Conservation (phyloP, 2,797 vertebrate species). For the Ispidina picta region DNA sequence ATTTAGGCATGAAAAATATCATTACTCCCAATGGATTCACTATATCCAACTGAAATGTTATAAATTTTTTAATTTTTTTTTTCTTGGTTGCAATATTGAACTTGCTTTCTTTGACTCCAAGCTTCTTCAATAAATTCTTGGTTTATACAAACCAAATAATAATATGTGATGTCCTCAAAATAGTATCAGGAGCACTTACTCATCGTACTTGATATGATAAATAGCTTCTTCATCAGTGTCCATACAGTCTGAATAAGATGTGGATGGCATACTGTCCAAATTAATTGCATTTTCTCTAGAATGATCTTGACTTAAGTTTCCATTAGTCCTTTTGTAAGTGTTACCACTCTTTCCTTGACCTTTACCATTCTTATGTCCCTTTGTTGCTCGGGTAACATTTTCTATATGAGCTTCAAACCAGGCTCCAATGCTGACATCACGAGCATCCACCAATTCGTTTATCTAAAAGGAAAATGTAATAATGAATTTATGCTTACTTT, state of each 20-base stretch:
- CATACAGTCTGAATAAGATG: slow-evolving; percentile 89
- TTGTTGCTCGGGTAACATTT: slow-evolving; percentile 87
- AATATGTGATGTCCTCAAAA: slow-evolving; percentile 72
- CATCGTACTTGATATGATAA: slow-evolving; percentile 99
- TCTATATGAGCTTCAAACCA: slow-evolving; percentile 97
- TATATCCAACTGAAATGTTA: slow-evolving; percentile 12
- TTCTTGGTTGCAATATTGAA: slow-evolving; percentile 58
- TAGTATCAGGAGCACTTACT: slow-evolving; percentile 89
- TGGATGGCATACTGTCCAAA: slow-evolving; percentile 89
- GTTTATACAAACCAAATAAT: slow-evolving; percentile 64
- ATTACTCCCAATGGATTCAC: not conserved
- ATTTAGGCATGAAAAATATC: not conserved
- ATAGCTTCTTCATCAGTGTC: slow-evolving; percentile 86
- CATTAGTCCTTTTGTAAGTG: slow-evolving; percentile 92
- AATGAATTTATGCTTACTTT: slow-evolving; percentile 29
- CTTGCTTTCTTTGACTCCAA: slow-evolving; percentile 46
- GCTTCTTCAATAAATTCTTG: slow-evolving; percentile 52
- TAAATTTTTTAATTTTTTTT: not conserved
- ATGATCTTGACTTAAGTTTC: slow-evolving; percentile 86
- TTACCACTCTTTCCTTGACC: slow-evolving; percentile 87
- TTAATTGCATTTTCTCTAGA: slow-evolving; percentile 85
- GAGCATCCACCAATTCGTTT: slow-evolving; percentile 97
- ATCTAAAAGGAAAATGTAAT: slow-evolving; percentile 83
- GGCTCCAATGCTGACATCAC: slow-evolving; percentile 93
- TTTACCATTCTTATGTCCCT: slow-evolving; percentile 87